Base-by-base conservation (phyloP, 2,113 vertebrate genomes). In the Orthonyx spaldingii region DNA sequence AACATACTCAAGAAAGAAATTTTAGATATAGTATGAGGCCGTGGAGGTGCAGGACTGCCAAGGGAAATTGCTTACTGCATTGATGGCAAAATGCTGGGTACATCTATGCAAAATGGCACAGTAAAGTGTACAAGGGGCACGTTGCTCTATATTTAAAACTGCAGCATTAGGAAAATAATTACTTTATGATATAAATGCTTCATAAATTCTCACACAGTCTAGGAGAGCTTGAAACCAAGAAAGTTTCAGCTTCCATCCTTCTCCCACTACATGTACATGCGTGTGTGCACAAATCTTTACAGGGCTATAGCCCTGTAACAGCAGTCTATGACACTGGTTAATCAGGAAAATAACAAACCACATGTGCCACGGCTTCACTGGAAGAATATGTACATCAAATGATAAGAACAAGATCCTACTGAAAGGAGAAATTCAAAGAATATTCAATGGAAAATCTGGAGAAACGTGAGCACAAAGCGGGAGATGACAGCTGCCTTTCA, bases 381-480 rank as follows among this genome's bases (percentile, higher is more conserved):
- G 42, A 85, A 92, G 9, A 39, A 59, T 46, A 37, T 11, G 9
- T 11, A 75, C 15, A 72, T 61, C 32, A 94, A 74, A 75, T 32
- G 26, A 41, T 66, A 57, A 84, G 16, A 89, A 90, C 21, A 60
- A 32, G n/a, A 37, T 7, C 27, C 32, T 30, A 27, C 1, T 7
- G 9, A 84, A 77, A 28, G 56, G 56, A 81, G 84, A 95, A 71
- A 52, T 24, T 56, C 56, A 81, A 63, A 56, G 24, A 87, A 35
- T 11, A 64, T 22, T 44, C 4, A 15, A 8, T 7, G 3, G 9
- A 78, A 96, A 61, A 32, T 59, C 42, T 59, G 17, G 9, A 90
- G 32, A 94, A 93, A 30, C 1, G 3, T 3, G 2, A 12, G 5
- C 0, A 0, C 16, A 80, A 61, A 30, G 10, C 4, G 6, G 6